phyloP scores from a whole-genome alignment of 2,888 invertebrate species.

The Nephrocerus scutellatus region DNA sequence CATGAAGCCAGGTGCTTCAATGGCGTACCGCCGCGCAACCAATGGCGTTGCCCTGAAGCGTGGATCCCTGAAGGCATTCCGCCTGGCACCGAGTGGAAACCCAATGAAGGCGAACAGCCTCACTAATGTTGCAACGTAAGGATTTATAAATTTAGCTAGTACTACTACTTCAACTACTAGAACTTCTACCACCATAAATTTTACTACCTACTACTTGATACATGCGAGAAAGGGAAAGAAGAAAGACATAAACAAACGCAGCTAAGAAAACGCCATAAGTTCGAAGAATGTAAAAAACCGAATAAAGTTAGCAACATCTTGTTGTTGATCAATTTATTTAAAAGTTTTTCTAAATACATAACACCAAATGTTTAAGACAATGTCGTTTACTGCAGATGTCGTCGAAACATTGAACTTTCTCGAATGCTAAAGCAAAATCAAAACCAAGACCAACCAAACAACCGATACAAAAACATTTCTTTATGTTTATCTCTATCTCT shows the following conservation, averaged over 20 bases:
- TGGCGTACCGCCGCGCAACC: slow-evolving; percentile 25
- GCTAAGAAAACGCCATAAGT: slow-evolving; percentile 1
- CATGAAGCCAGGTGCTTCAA: slow-evolving; percentile 34
- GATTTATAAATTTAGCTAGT: slow-evolving; percentile 21
- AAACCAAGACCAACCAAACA: slow-evolving; percentile 3
- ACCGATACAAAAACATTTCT: neutral
- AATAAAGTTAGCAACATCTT: neutral
- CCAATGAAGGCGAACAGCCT: slow-evolving; percentile 42
- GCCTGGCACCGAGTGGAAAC: slow-evolving; percentile 41
- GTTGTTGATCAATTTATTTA: too few species aligned
- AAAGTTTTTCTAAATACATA: too few species aligned
- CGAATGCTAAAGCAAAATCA: slow-evolving; percentile 9
- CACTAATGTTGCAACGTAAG: slow-evolving; percentile 47
- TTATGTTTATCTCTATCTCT: slow-evolving; percentile 12
- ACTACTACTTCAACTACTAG: slow-evolving; percentile 1
- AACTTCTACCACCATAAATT: slow-evolving; percentile 10
- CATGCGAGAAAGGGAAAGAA: slow-evolving; percentile 16
- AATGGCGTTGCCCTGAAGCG: slow-evolving; percentile 31
- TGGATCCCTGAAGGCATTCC: slow-evolving; percentile 39
- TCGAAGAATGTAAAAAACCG: slow-evolving; percentile 8
- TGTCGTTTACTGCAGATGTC: too few species aligned
- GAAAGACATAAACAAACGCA: neutral
- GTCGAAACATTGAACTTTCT: slow-evolving; percentile 12
- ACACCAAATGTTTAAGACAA: too few species aligned
- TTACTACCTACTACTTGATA: slow-evolving; percentile 10